Evolutionary conservation across 2,888 invertebrate genomes (phyloP).

Genomic region (Aquatica leii): DNA sequence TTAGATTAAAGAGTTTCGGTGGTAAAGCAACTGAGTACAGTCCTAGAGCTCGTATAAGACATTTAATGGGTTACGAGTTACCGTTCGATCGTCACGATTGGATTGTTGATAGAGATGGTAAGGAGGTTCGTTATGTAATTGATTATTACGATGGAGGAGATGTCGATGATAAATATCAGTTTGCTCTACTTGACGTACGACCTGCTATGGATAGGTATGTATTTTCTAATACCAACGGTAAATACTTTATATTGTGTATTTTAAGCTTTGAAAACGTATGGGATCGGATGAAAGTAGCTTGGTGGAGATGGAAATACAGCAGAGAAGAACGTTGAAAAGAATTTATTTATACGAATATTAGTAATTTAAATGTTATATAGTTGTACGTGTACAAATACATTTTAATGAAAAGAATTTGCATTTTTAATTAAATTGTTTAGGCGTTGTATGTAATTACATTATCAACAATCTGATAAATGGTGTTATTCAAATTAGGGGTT

Average conservation of each 20-base stretch:
- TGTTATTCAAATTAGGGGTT: conserved; percentile 17
- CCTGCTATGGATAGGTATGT: conserved; percentile 92
- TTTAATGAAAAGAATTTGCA: not conserved
- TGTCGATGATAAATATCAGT: conserved; percentile 83
- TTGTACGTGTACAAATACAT: not conserved
- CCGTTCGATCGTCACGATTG: conserved; percentile 99
- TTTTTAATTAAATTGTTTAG: not conserved
- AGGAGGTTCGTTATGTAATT: conserved; percentile 93
- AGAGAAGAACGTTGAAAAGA: conserved; percentile 42
- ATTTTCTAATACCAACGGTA: too few relatives aligned
- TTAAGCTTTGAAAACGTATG: conserved; percentile 79
- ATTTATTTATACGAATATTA: conserved; percentile 5
- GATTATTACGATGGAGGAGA: conserved; percentile 98
- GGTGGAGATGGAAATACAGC: conserved; percentile 79
- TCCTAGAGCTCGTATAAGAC: conserved; percentile 89
- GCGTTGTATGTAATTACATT: conserved; percentile 2
- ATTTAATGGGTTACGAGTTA: conserved; percentile 90
- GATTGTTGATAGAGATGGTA: conserved; percentile 95
- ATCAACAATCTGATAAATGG: conserved; percentile 18
- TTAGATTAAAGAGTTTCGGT: conserved; percentile 88
- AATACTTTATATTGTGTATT: too few relatives aligned
- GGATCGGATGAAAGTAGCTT: conserved; percentile 96
- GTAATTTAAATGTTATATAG: not conserved
- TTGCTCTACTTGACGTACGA: conserved; percentile 96
- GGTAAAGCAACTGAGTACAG: conserved; percentile 95